A percentile compares a stretch with the other conserved stretches of the same genome.
Conservation (phyloP, 2,797 vertebrate species). For the Simalia tracyae region DNA sequence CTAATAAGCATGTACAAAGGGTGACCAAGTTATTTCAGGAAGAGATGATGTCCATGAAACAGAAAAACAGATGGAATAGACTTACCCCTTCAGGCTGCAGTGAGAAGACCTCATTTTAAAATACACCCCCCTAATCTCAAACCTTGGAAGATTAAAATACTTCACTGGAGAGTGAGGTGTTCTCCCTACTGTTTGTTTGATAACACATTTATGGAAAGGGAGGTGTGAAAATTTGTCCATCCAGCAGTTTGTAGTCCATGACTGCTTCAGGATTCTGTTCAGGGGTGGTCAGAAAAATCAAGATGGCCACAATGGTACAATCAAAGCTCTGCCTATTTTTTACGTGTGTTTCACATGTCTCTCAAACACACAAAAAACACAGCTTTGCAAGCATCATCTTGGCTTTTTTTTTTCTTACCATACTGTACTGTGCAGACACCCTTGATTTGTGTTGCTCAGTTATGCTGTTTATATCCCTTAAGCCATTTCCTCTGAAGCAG, state of each 20-base stretch:
- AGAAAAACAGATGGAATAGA: neutral
- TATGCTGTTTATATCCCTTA: neutral
- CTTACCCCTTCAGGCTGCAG: neutral
- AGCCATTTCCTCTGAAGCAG: neutral
- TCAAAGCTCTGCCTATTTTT: neutral
- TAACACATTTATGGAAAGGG: neutral
- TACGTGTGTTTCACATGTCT: neutral
- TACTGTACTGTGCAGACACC: neutral
- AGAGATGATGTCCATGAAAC: neutral
- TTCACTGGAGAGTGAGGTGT: neutral
- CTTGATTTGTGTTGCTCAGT: neutral
- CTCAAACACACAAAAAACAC: neutral
- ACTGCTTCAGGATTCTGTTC: neutral
- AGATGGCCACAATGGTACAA: neutral
- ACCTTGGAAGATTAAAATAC: neutral
- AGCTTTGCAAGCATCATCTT: neutral
- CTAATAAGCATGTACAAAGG: neutral
- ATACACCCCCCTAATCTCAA: neutral
- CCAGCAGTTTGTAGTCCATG: neutral
- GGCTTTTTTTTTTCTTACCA: neutral
- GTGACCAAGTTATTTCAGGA: neutral
- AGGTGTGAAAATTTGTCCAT: neutral
- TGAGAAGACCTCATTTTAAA: neutral
- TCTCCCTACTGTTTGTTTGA: neutral
- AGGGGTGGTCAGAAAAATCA: neutral